These are phyloP conservation scores for Aplochiton taeniatus DNA, from an alignment of 2,797 vertebrate species.

Conservation along the genomic window DNA sequence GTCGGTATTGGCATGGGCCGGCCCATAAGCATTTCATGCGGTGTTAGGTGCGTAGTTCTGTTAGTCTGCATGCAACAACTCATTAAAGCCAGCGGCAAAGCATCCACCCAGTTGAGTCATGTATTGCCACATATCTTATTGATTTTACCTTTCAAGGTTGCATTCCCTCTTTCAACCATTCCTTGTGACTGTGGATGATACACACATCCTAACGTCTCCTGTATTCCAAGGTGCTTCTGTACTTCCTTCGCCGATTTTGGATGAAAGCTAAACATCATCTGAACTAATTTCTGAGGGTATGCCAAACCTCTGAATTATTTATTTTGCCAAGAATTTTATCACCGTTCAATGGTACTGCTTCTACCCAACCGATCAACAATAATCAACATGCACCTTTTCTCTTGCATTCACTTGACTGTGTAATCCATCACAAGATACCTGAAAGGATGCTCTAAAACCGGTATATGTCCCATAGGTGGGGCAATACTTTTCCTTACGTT, in stretches of 20 bases:
- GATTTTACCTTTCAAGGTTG: neutral
- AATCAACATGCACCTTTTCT: no score
- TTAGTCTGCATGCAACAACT: neutral
- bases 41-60: slow-evolving; percentile 1
- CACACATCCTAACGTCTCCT: neutral
- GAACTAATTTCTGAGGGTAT: slow-evolving; percentile 4
- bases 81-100: slow-evolving; percentile 23
- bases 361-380: no score
- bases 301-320: neutral
- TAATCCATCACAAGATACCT: no score
- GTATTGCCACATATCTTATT: neutral
- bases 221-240: neutral
- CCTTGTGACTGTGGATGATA: slow-evolving; percentile 16
- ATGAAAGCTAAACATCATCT: slow-evolving; percentile 3
- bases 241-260: neutral
- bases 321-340: neutral
- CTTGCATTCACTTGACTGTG: no score
- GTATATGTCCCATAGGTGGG: slow-evolving; percentile 4
- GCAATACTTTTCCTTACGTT: slow-evolving; percentile 8
- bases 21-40: slow-evolving; percentile 12
- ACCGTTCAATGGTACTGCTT: neutral
- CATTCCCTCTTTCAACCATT: neutral
- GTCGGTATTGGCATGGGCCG: no score
- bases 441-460: no score
- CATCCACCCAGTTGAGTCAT: slow-evolving; percentile 11